phyloP scores from a whole-genome alignment of 2,797 vertebrate species.

The Pantherophis vulpinus region DNA sequence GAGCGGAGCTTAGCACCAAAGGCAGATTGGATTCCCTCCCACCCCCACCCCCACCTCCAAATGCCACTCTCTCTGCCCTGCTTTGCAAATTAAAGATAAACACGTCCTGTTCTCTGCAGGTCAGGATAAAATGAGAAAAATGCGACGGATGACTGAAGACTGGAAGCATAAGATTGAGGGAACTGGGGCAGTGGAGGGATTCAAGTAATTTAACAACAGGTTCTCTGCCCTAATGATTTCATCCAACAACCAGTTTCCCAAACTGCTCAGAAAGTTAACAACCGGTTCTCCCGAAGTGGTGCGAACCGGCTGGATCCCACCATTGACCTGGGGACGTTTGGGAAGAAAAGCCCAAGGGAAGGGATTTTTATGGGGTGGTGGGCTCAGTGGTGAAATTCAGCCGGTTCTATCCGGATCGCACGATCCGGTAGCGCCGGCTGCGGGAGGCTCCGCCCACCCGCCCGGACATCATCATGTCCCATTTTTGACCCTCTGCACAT shows the following conservation, averaged over 20 bases:
- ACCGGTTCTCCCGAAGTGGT: too few relatives aligned
- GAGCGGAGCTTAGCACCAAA: background rate
- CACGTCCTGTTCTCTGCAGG: background rate
- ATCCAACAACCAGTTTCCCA: too few relatives aligned
- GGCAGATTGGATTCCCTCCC: background rate
- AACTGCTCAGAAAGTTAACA: too few relatives aligned
- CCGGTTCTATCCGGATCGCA: too few relatives aligned
- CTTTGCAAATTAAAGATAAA: background rate
- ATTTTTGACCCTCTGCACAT: too few relatives aligned
- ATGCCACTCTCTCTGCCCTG: background rate
- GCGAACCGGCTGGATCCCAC: too few relatives aligned
- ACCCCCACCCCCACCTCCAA: rapidly evolving
- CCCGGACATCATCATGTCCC: too few relatives aligned
- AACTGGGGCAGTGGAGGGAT: background rate
- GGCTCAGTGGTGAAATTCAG: too few relatives aligned
- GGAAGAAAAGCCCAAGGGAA: background rate
- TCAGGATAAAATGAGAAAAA: background rate
- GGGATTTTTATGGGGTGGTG: background rate
- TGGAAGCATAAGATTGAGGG: background rate
- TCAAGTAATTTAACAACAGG: too few relatives aligned
- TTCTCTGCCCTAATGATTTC: too few relatives aligned
- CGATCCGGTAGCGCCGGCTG: too few relatives aligned
- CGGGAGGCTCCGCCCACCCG: too few relatives aligned
- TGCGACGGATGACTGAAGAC: background rate
- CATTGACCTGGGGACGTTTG: background rate